Base-by-base conservation (phyloP, 2,888 invertebrate species). In the Mimachlamys varia region DNA sequence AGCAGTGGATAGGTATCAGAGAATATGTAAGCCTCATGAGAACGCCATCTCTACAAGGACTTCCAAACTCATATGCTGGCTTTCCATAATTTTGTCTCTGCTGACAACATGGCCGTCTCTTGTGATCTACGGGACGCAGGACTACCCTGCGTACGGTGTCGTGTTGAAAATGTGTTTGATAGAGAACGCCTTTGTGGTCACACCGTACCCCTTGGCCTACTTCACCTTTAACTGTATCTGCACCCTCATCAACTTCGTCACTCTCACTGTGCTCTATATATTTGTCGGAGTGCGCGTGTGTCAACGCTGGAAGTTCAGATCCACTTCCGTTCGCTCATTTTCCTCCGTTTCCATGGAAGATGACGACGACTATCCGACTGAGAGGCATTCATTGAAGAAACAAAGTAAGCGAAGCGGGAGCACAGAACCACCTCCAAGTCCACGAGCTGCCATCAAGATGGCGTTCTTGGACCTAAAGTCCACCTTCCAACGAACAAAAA, bases 21-120 rank as follows among this genome's bases (percentile, higher is more conserved):
- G 95, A 33, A 94, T 95, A n/a, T 95, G 95, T 91, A 91, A 93
- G 88, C 95, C 95, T 0, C 92, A 93, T 49, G 89, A 91, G 0
- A 89, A 87, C 22, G 91, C 92, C 15, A 94, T 95, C 89, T 94
- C 93, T 38, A 91, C 92, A 15, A 76, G 89, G 15, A 89, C 91
- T n/a, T 94, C 95, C 17, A 93, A 92, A 89, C 89, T 90, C 13
- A 93, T 94, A n/a, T 94, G 94, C 53, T 89, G 93, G 19, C 91
- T 91, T 2, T 90, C 93, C 19, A 90, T 95, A 19, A 19, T 93
- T 0, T 55, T 92, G 33, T 90, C 93, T 12, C 87, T 93, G n/a
- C 38, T 90, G 38, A 90, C 91, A 5, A 92, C 93, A 7, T 94
- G 94, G 93, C 95, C 95, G 0, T 91, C 94, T 17, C 89, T 95